A percentile compares a stretch with the other conserved stretches of the same genome.
Evolutionary conservation across 2,113 vertebrate species (phyloP).

Genomic region (Gymnocephalus cernua): DNA sequence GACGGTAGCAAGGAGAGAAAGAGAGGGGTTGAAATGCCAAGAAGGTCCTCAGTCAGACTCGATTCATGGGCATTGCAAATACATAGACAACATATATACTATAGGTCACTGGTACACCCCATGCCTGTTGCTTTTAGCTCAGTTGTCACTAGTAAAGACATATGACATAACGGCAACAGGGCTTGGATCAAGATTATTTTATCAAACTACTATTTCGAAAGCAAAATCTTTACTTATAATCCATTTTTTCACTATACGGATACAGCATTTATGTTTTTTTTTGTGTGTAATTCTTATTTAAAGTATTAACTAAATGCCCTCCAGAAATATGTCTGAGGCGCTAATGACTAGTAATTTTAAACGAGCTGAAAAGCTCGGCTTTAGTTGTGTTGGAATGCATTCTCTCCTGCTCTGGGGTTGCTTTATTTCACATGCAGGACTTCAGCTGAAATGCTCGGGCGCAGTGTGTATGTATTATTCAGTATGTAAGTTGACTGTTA

Average conservation of each 20-base stretch:
- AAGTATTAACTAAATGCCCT: not conserved
- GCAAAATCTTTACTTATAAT: not conserved
- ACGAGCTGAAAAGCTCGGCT: conserved; percentile 13
- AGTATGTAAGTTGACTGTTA: conserved; percentile 42
- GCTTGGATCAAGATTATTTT: not conserved
- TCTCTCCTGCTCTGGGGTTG: conserved; percentile 18
- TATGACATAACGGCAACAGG: too few relatives aligned
- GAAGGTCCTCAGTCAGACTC: too few relatives aligned
- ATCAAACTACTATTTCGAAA: not conserved
- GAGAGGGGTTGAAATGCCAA: too few relatives aligned
- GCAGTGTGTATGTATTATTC: conserved; percentile 53
- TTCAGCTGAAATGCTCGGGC: conserved; percentile 24
- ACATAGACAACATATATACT: too few relatives aligned
- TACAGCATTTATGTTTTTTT: not conserved
- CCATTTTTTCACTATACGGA: not conserved
- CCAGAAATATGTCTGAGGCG: not conserved
- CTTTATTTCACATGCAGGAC: conserved; percentile 44
- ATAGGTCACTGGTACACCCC: too few relatives aligned
- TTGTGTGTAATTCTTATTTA: not conserved
- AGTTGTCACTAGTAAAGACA: too few relatives aligned
- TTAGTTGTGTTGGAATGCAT: conserved; percentile 11
- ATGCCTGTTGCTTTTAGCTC: too few relatives aligned
- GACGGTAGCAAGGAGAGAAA: too few relatives aligned
- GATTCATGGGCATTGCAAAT: too few relatives aligned
- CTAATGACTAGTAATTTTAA: conserved; percentile 26